A percentile compares a stretch with the other conserved stretches of the same genome.
These are phyloP conservation scores for Lagodon rhomboides DNA, from an alignment of 2,797 vertebrate species.

Conservation along the genomic window DNA sequence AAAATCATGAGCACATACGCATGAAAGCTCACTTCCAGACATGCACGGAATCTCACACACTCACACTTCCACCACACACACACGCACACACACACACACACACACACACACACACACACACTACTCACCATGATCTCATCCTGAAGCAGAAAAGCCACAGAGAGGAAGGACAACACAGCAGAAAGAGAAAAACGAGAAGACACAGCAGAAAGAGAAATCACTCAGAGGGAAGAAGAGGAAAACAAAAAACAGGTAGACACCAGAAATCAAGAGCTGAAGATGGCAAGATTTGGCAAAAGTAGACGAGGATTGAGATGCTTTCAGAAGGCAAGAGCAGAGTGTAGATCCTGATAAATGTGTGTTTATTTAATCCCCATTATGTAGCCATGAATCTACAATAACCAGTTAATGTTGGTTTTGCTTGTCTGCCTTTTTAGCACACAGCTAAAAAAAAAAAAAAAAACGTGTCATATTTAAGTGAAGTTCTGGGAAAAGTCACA, in stretches of 20 bases:
- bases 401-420: neutral
- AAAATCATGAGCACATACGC: conserved; percentile 44
- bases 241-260: conserved; percentile 25
- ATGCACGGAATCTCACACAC: conserved; percentile 48
- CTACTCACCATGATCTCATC: conserved; percentile 99
- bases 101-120: conserved; percentile 43
- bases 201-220: conserved; percentile 57
- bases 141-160: conserved; percentile 89
- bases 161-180: conserved; percentile 72
- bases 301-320: neutral
- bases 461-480: neutral
- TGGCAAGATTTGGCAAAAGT: conserved; percentile 1
- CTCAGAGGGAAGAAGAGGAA: conserved; percentile 37
- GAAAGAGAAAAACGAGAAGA: conserved; percentile 34
- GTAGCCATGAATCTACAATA: neutral
- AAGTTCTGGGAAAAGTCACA: neutral
- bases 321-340: neutral
- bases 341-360: conserved; percentile 17
- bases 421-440: neutral
- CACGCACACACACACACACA: conserved; percentile 33
- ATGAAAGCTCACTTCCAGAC: conserved; percentile 54
- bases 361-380: neutral
- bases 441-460: neutral
- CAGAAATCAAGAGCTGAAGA: neutral
- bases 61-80: conserved; percentile 19